Evolutionary conservation across 1,140 invertebrate species (phyloP).

Genomic region (Drosophila willistoni): DNA sequence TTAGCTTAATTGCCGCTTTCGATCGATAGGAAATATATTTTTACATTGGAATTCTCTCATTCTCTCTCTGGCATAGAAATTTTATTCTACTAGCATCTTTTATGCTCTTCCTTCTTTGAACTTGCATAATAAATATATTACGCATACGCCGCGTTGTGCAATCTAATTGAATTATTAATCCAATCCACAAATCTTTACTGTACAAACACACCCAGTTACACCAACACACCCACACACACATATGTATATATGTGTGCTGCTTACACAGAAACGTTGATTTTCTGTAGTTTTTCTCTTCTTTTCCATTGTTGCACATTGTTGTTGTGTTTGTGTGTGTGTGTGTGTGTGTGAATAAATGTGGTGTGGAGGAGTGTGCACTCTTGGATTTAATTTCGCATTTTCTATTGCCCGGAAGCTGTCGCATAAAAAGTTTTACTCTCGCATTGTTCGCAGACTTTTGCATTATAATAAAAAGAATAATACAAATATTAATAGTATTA

Average conservation of each 20-base stretch:
- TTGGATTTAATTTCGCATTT: constrained; percentile 57
- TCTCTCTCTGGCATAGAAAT: constrained; percentile 19
- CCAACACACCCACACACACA: constrained; percentile 14
- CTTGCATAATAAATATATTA: constrained; percentile 56
- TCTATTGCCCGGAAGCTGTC: constrained; percentile 56
- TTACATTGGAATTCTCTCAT: neutral
- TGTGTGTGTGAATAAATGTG: constrained; percentile 2
- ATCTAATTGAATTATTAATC: constrained; percentile 78
- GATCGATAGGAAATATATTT: neutral
- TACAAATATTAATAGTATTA: constrained; percentile 71
- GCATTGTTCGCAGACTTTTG: constrained; percentile 67
- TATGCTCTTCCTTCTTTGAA: constrained; percentile 11
- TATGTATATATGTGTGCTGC: too few species aligned
- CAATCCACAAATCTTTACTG: constrained; percentile 50
- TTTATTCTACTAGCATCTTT: neutral
- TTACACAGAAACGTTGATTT: neutral
- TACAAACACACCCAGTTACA: constrained; percentile 25
- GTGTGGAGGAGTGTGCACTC: constrained; percentile 15
- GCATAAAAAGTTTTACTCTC: constrained; percentile 47
- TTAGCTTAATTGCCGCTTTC: constrained; percentile 31
- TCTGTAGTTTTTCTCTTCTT: neutral
- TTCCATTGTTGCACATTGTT: constrained; percentile 51
- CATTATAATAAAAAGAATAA: constrained; percentile 69
- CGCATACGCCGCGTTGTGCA: constrained; percentile 65
- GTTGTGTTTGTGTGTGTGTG: constrained; percentile 2